Percentiles rank a stretch among this genome's conserved stretches.
phyloP scores from a whole-genome alignment of 2,797 vertebrate species.

The Tachyglossus aculeatus region DNA sequence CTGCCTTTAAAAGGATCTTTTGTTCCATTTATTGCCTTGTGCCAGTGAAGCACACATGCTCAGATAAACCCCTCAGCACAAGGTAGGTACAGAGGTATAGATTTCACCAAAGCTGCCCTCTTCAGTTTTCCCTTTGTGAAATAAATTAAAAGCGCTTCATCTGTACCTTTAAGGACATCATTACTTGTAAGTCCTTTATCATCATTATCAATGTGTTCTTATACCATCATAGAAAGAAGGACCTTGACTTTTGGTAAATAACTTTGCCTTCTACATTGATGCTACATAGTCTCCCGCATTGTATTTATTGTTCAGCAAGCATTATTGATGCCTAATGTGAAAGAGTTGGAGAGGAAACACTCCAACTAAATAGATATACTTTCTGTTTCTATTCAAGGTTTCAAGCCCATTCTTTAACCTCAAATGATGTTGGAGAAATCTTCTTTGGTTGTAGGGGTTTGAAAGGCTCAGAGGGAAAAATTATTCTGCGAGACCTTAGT shows the following conservation, averaged over 20 bases:
- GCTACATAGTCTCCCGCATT: slow-evolving; percentile 31
- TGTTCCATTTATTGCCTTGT: slow-evolving; percentile 60
- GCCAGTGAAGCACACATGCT: slow-evolving; percentile 39
- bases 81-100: slow-evolving; percentile 66
- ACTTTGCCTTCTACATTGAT: slow-evolving; percentile 59
- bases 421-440: slow-evolving; percentile 54
- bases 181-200: slow-evolving; percentile 68
- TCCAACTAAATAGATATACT: slow-evolving; percentile 67
- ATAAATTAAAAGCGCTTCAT: slow-evolving; percentile 65
- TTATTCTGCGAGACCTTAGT: slow-evolving; percentile 47
- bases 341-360: slow-evolving; percentile 64
- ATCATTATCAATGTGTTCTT: slow-evolving; percentile 63
- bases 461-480: slow-evolving; percentile 53
- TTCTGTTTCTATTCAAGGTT: slow-evolving; percentile 69
- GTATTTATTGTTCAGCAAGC: slow-evolving; percentile 63
- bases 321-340: slow-evolving; percentile 57
- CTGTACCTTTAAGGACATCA: slow-evolving; percentile 63
- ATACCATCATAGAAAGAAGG: slow-evolving; percentile 59
- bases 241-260: slow-evolving; percentile 72
- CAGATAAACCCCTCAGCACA: slow-evolving; percentile 63
- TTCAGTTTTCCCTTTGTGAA: slow-evolving; percentile 75
- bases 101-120: slow-evolving; percentile 69
- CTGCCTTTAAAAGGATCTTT: slow-evolving; percentile 59
- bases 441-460: slow-evolving; percentile 51
- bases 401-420: slow-evolving; percentile 58